Base-by-base conservation (phyloP, 2,888 invertebrate genomes). In the Dolomedes plantarius region DNA sequence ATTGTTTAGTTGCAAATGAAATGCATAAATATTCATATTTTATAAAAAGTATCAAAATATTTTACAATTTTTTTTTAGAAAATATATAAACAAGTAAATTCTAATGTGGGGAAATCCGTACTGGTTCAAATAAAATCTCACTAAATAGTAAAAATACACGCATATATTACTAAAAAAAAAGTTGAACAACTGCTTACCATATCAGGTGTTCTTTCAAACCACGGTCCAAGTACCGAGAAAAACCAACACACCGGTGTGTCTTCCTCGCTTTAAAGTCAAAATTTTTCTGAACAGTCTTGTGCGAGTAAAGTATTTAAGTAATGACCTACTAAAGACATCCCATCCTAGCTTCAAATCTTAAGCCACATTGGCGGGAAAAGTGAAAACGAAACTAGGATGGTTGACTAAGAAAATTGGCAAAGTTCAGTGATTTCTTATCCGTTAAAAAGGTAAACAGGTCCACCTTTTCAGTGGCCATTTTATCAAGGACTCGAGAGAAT, bases 351-450 rank as follows among this genome's bases (percentile, higher is more conserved):
- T n/a, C 50, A 46, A 68, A 62, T 74, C 32, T 56, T 36, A 62
- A 29, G 75, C 67, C 23, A 31, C 50, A 69, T 62, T 64, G 79
- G 72, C 72, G 79, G 65, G 79, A 71, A n/a, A 79, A 65, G 29
- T n/a, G 36, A 31, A 75, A 81, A 74, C 36, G 68, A 46, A 69
- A 74, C 39, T 50, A 74, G 65, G 36, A 69, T 50, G 62, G 81
- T 74, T 74, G 69, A n/a, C n/a, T 46, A 46, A 62, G 72, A 65
- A 31, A 72, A 82, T 76, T 76, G 76, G 76, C 76, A 56, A 82
- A 83, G 76, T 76, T 83, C 82, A 69, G 39, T 50, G 76, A 29
- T 71, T 83, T 19, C 64, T 65, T 67, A 19, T 41, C 29, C 76
- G 11, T 72, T 39, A 6, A 19, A 67, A 32, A 11, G n/a, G n/a